Evolutionary conservation across 2,797 vertebrate species (phyloP), one percentile per base, ranked within the genome.

Genomic region (Manis pentadactyla): DNA sequence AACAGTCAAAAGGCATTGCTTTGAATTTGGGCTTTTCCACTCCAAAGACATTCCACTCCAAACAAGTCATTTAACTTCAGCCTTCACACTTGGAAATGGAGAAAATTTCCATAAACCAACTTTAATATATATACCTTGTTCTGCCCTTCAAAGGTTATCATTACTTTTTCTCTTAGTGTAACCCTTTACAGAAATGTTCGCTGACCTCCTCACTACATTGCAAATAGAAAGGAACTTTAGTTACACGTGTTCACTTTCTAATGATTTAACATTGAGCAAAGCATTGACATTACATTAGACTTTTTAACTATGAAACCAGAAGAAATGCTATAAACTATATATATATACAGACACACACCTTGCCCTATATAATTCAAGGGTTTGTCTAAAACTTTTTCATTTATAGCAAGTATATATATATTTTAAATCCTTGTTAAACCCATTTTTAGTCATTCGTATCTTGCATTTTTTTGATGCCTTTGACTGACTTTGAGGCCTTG

Each of bases 181-280:
- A 29, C 18, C 13, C 85, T 68, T 95, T 73, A 81, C 37, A 83
- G 74, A 96, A 92, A 95, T 42, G 19, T 87, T 97, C 93, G 27
- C 57, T 87, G 79, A 68, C 29, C 19, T 59, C 34, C 55, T 66
- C 17, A 37, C 31, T 84, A 73, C 34, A 55, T 3, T 75, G 53
- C 75, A 84, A 86, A 94, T 85, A 84, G 46, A 85, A 93, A 82
- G 34, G 31, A 51, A 85, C 73, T 63, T 92, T 46, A 64, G 17
- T 95, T 74, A 77, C n/a, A 77, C 4, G 83, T 11, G 63, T 78
- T 82, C 64, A 34, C 37, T 94, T 85, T 85, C 57, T 94, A 64
- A 90, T 97, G 71, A 88, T 81, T 87, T 82, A 69, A 61, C 19
- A 73, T 78, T 46, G 63, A 92, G 34, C 66, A 90, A 85, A 94